phyloP scores from a whole-genome alignment of 2,113 vertebrate genomes.

The Petrocephalus zakoni region DNA sequence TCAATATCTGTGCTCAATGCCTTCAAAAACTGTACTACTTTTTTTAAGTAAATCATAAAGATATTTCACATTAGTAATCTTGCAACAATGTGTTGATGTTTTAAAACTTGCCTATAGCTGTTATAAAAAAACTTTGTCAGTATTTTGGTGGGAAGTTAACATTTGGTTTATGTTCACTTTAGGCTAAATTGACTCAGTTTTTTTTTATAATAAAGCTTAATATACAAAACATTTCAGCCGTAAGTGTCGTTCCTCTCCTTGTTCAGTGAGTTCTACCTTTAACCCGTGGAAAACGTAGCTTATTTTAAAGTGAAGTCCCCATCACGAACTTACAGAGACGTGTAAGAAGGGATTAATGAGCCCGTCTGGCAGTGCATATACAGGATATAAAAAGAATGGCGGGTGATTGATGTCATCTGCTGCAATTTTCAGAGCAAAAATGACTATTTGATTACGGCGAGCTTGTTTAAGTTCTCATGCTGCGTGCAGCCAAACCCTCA shows the following conservation, averaged over 20 bases:
- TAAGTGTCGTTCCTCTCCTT: background rate
- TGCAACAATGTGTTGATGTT: background rate
- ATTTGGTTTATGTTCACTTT: background rate
- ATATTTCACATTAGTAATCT: background rate
- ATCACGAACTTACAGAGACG: background rate
- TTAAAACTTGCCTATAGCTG: background rate
- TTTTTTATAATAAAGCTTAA: background rate
- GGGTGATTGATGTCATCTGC: background rate
- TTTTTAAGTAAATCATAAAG: background rate
- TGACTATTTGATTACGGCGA: background rate
- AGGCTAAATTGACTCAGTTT: background rate
- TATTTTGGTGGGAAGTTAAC: background rate
- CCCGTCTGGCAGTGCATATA: background rate
- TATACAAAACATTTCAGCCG: background rate
- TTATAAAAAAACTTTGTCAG: background rate
- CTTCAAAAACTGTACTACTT: background rate
- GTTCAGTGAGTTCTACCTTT: background rate
- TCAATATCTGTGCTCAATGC: too few relatives aligned
- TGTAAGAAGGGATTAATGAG: background rate
- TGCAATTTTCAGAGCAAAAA: conserved; percentile 3
- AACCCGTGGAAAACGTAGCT: background rate
- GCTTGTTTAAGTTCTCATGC: background rate
- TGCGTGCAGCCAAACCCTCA: background rate
- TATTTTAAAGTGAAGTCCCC: background rate
- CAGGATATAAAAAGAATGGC: background rate